Base-by-base conservation (phyloP, 2,888 invertebrate genomes). In the Herminia tarsipennalis region DNA sequence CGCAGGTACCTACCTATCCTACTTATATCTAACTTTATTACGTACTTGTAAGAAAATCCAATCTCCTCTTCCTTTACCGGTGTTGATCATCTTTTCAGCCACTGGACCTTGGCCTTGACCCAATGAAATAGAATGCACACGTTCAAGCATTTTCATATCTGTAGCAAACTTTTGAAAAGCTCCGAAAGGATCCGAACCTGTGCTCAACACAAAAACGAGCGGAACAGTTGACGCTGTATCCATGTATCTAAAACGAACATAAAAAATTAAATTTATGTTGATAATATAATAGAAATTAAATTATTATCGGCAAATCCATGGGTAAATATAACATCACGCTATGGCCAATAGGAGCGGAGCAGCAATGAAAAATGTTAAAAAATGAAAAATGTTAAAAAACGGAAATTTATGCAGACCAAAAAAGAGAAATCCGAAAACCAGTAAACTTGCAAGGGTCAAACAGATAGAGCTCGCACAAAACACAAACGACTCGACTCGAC, bases 91-190 rank as follows among this genome's bases (percentile, higher is more conserved):
- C 66, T 93, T 94, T 73, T 97, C 96, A 1, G 98, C 98, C 3
- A 96, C 94, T 0, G 96, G 95, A 0, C 98, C 98, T 89, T 98
- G 98, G 0, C 98, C 98, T 67, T 93, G 93, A 0, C 98, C 98
- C 5, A 98, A 86, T 0, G 98, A 98, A 68, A 98, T 97, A 0
- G 96, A 96, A 71, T 94, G 94, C 60, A 94, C 93, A 54, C 93
- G 93, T 2, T 94, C 95, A 27, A 91, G 86, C 74, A 93, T 94
- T 2, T 95, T 95, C 93, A 95, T 95, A 59, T 96, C 95, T 0
- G 92, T 88, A 0, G 97, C 96, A 70, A 98, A 96, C 76, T 95
- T 94, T 52, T 95, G 94, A 70, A 98, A 97, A 0, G 94, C 94
- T 12, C 95, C 93, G 78, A 97, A 96, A 0, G 97, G 97, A 92